Evolutionary conservation across 2,797 vertebrate genomes (phyloP).

Genomic region (Anguilla anguilla): DNA sequence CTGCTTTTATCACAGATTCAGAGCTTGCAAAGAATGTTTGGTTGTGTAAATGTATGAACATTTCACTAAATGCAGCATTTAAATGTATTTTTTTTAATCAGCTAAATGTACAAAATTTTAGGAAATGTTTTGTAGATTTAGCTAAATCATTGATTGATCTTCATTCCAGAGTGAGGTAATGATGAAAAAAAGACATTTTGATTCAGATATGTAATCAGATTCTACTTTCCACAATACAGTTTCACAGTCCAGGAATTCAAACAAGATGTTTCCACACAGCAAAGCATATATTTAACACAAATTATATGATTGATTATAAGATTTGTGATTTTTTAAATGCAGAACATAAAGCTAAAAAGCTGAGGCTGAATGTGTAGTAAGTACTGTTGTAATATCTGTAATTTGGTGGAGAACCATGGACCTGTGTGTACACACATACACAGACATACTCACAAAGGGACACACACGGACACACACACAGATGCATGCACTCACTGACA

Average conservation of each 20-base stretch:
- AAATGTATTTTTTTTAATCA: background rate
- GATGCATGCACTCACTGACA: too few relatives aligned
- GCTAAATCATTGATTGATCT: background rate
- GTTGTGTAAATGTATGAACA: background rate
- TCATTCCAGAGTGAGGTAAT: background rate
- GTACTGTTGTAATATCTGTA: background rate
- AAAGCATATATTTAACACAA: background rate
- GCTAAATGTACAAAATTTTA: background rate
- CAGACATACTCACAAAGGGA: background rate
- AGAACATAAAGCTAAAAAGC: background rate
- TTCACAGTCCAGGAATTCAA: background rate
- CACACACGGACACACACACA: background rate
- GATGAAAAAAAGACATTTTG: background rate
- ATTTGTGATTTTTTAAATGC: background rate
- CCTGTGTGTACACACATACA: background rate
- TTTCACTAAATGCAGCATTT: background rate
- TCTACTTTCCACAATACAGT: background rate
- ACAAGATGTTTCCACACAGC: background rate
- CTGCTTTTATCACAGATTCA: background rate
- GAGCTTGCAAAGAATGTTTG: background rate
- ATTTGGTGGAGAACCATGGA: background rate
- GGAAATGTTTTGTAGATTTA: background rate
- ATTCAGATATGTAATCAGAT: background rate
- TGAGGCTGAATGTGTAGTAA: background rate
- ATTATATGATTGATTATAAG: background rate